These are phyloP conservation scores for Homarus gammarus DNA, from an alignment of 2,888 invertebrate genomes.

Conservation along the genomic window DNA sequence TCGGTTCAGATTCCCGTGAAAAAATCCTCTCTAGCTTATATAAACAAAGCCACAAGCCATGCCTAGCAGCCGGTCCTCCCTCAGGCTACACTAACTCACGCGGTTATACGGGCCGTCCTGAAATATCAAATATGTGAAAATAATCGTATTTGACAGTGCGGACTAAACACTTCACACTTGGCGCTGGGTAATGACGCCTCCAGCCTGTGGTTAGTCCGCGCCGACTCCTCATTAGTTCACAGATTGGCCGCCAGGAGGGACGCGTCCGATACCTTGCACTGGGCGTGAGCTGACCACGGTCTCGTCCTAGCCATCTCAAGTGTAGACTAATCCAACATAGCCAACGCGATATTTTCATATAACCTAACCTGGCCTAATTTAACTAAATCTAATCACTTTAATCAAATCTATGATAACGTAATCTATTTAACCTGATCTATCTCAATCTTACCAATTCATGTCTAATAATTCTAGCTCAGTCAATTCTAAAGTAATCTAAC, in stretches of 20 bases:
- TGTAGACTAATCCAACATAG: no score
- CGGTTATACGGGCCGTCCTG: constrained; percentile 35
- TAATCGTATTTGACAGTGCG: constrained; percentile 66
- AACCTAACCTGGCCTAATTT: no score
- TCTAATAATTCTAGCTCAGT: no score
- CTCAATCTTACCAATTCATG: no score
- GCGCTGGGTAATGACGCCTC: constrained; percentile 55
- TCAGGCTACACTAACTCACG: constrained; percentile 34
- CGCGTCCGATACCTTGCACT: constrained; percentile 53
- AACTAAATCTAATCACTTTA: no score
- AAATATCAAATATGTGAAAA: constrained; percentile 69
- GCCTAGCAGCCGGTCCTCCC: constrained; percentile 1
- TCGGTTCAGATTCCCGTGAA: constrained; percentile 9
- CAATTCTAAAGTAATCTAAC: no score
- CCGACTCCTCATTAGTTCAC: constrained; percentile 67
- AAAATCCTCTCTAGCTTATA: constrained; percentile 8
- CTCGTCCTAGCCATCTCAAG: no score
- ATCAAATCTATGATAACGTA: no score
- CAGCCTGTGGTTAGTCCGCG: constrained; percentile 60
- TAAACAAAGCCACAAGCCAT: constrained; percentile 27
- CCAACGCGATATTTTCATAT: no score
- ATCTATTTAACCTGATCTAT: no score
- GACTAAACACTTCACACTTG: constrained; percentile 67
- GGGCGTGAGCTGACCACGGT: no score
- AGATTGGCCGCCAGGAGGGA: constrained; percentile 60